A percentile compares a stretch with the other conserved stretches of the same genome.
These are phyloP conservation scores for Eurosta solidaginis DNA, from an alignment of 1,140 invertebrate species.

Conservation along the genomic window DNA sequence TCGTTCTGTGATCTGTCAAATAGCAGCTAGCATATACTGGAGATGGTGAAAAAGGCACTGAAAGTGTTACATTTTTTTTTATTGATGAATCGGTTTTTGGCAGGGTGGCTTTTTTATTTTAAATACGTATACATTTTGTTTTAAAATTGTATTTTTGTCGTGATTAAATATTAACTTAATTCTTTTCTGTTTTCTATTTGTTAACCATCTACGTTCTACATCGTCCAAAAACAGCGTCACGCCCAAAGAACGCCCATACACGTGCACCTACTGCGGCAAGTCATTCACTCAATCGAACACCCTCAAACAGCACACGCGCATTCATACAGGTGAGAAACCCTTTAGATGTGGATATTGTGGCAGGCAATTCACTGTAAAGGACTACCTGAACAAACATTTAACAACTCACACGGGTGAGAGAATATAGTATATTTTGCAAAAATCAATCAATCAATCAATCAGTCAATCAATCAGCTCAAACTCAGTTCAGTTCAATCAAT, in stretches of 20 bases:
- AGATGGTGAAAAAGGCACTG: no score
- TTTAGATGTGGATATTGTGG: slow-evolving; percentile 61
- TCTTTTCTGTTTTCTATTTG: slow-evolving; percentile 32
- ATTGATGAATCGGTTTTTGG: no score
- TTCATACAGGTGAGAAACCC: slow-evolving; percentile 61
- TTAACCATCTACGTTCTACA: slow-evolving; percentile 14
- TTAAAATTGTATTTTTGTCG: neutral
- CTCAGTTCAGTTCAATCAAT: slow-evolving; percentile 31
- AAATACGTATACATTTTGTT: no score
- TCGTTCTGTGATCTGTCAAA: no score
- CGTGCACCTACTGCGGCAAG: slow-evolving; percentile 72
- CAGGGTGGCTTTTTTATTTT: no score
- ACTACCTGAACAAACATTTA: slow-evolving; percentile 61
- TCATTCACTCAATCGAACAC: slow-evolving; percentile 68
- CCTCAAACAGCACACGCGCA: slow-evolving; percentile 60
- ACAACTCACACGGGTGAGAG: slow-evolving; percentile 60
- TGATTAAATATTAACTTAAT: slow-evolving; percentile 14
- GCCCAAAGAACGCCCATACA: slow-evolving; percentile 63
- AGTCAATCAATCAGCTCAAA: slow-evolving; percentile 49
- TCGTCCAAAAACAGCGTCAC: slow-evolving; percentile 46
- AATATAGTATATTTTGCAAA: slow-evolving; percentile 58
- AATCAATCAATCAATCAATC: slow-evolving; percentile 42
- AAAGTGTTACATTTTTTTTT: no score
- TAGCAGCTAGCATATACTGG: no score
- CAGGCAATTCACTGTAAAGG: slow-evolving; percentile 60